Evolutionary conservation across 1,140 invertebrate genomes (phyloP).

Genomic region (Drosophila tsacasi): DNA sequence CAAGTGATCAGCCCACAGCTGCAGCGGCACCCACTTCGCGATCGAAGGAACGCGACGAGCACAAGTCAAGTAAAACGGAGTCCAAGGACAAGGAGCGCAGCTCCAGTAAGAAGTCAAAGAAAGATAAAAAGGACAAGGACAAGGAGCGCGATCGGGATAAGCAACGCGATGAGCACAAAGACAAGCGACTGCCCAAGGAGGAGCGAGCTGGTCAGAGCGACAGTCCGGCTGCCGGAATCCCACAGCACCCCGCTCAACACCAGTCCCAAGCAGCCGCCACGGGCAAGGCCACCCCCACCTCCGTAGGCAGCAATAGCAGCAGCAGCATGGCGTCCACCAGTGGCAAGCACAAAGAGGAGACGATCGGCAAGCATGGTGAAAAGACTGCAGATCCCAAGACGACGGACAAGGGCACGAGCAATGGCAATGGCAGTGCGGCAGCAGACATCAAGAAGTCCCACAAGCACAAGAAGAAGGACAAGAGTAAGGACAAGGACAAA

Average conservation of each 20-base stretch:
- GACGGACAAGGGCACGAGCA: conserved; percentile 49
- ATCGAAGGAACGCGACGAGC: conserved; percentile 82
- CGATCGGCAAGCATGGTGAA: conserved; percentile 36
- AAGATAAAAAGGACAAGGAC: conserved; percentile 85
- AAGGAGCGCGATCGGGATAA: conserved; percentile 86
- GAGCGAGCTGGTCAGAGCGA: conserved; percentile 58
- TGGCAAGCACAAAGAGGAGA: conserved; percentile 54
- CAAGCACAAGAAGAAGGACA: conserved; percentile 88
- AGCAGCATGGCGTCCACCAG: conserved; percentile 46
- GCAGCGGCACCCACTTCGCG: conserved; percentile 36
- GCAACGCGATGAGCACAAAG: conserved; percentile 77
- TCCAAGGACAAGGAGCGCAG: conserved; percentile 86
- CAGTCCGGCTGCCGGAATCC: conserved; percentile 40
- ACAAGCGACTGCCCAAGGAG: conserved; percentile 83
- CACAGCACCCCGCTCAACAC: conserved; percentile 7
- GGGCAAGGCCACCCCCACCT: conserved; percentile 70
- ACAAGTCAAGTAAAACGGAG: conserved; percentile 76
- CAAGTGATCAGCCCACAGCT: conserved; percentile 16
- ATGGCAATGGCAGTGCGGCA: conserved; percentile 83
- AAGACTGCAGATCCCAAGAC: conserved; percentile 40
- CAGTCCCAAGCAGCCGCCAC: conserved; percentile 30
- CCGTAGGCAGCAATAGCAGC: conserved; percentile 61
- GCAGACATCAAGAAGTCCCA: conserved; percentile 86
- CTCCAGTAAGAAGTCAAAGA: conserved; percentile 86
- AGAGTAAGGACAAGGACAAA: conserved; percentile 85